Evolutionary conservation across 2,797 vertebrate species (phyloP).

Genomic region (Spinibarbus caldwelli): DNA sequence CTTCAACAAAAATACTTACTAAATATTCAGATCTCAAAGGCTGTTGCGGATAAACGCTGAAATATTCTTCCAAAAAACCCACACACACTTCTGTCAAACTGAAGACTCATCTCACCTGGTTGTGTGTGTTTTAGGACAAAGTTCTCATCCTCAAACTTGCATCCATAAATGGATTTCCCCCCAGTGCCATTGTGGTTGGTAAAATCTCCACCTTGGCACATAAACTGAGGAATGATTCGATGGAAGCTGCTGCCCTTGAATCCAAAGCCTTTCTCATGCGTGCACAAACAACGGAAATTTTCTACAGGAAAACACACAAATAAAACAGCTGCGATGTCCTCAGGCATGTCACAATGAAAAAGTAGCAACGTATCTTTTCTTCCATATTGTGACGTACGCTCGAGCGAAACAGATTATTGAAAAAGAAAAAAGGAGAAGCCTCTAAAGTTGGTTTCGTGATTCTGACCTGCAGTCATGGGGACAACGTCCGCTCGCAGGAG

Average conservation of each 20-base stretch:
- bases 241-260: slow-evolving; percentile 98
- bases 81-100: neutral
- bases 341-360: neutral
- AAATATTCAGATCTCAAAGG: neutral
- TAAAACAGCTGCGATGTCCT: neutral
- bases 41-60: neutral
- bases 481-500: slow-evolving; percentile 92
- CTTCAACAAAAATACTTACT: neutral
- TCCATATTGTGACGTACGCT: neutral
- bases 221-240: slow-evolving; percentile 96
- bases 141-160: slow-evolving; percentile 98
- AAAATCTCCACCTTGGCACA: slow-evolving; percentile 98
- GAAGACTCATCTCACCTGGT: slow-evolving; percentile 78
- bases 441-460: neutral
- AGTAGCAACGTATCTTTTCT: neutral
- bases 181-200: slow-evolving; percentile 98
- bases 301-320: slow-evolving; percentile 73
- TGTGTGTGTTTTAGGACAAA: slow-evolving; percentile 95
- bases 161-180: slow-evolving; percentile 95
- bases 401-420: neutral
- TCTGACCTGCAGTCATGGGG: slow-evolving; percentile 94
- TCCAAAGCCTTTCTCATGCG: slow-evolving; percentile 95
- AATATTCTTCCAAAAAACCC: neutral
- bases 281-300: slow-evolving; percentile 97
- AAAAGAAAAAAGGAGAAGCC: neutral